Evolutionary conservation across 1,140 invertebrate genomes (phyloP), one percentile per base, ranked within the genome.

Genomic region (Atta colombica): DNA sequence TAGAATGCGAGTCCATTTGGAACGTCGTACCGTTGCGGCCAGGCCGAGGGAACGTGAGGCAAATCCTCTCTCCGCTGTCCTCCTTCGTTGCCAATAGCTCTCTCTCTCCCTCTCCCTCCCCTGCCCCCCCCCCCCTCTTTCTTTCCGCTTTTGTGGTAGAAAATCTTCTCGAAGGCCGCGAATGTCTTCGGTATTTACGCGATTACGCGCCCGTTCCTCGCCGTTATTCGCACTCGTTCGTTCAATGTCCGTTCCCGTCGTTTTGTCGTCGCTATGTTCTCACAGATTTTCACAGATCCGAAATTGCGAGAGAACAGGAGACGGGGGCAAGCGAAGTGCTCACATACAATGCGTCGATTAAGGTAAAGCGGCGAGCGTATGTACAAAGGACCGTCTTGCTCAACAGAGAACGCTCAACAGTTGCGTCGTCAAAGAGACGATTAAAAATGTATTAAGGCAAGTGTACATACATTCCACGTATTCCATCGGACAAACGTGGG

Each of bases 1-100:
- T 85, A 77, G 82, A 85, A 80, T 63, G 82, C 85, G 89, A 90
- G 89, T 89, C 88, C 88, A 89, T 89, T 90, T 89, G 87, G 72
- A 80, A 78, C 72, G 31, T 74, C 72, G 53, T 74, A 89, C 88
- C 53, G 85, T 74, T 72, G 77, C 49, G 71, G 31, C 28, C 63
- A 51, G 63, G 75, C 53, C 31, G 49, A 77, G 63, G 39, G 21
- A 58, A 78, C 65, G 82, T 49, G 80, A 61, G 53, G 80, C 80
- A 61, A 82, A 82, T 82, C 80, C 80, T 82, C 80, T 82, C 58
- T 49, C 45, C 49, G 39, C 77, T 68, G 80, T 72, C 35, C 51
- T 75, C 68, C 55, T 66, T 61, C 55, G 25, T 61, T 53, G 39
- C 66, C n/a, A 69, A 31, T 55, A 2, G 55, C 25, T n/a, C n/a